Base-by-base conservation (phyloP, 2,888 invertebrate species). In the Nematopogon swammerdamellus region DNA sequence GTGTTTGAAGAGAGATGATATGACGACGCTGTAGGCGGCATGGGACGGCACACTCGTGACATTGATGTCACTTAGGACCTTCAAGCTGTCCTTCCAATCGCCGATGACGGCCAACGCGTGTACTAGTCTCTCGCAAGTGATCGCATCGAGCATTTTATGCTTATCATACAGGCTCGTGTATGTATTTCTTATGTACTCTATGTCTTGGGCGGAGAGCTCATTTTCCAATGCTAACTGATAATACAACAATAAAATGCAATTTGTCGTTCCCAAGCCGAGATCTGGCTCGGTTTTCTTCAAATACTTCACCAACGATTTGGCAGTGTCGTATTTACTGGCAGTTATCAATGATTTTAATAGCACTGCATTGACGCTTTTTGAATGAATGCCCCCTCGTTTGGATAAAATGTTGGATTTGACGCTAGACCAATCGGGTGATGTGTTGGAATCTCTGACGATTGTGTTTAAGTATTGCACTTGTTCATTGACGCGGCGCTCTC, bases 71-170 rank as follows among this genome's bases (percentile, higher is more conserved):
- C 86, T 79, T 19, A 89, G 62, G 14, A 89, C 68, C 55, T 82
- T 74, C 0, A 84, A 49, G 43, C 83, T 80, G 51, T 85, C 81
- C 56, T 77, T 75, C 88, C 89, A 91, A 55, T 84, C 70, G 50
- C 77, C 64, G 8, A 88, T 87, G 18, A 81, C 59, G 55, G 86
- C 85, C 2, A 93, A 62, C 0, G 83, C 89, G 52, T 70, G 67
- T 50, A 91, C 73, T 5, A 87, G 65, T 60, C 70, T 68, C 59
- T 87, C 86, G 57, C 83, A 81, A 17, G 87, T 85, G 2, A 60
- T 61, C 16, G 67, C 66, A 66, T 90, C 89, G 47, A 90, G 62
- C 1, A 84, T 60, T 48, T 82, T 75, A 62, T 85, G 81, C 54
- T 82, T 77, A 25, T 70, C 61, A 57, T 70, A 70, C 30, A 88